A percentile compares a stretch with the other conserved stretches of the same genome.
These are phyloP conservation scores for Beris chalybata DNA, from an alignment of 2,888 invertebrate genomes.

Conservation along the genomic window DNA sequence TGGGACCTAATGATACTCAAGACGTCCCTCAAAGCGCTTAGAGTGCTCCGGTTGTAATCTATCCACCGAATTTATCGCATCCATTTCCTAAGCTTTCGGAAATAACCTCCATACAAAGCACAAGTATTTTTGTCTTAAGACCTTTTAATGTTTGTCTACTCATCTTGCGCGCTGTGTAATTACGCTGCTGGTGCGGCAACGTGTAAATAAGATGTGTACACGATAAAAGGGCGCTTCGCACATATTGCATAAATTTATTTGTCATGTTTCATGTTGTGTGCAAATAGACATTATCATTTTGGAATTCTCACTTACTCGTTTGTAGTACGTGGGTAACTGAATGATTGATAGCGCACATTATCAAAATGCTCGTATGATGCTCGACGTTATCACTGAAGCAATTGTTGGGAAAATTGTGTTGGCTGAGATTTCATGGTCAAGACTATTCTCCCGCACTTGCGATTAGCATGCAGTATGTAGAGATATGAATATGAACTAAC, in stretches of 20 bases:
- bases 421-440: no score
- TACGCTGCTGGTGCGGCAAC: neutral
- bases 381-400: no score
- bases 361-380: no score
- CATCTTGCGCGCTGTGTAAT: slow-evolving; percentile 6
- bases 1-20: no score
- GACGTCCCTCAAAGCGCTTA: no score
- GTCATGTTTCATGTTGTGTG: slow-evolving; percentile 10
- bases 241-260: slow-evolving; percentile 23
- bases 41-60: no score
- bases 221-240: neutral
- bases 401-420: no score
- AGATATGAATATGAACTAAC: no score
- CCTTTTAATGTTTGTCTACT: slow-evolving; percentile 12
- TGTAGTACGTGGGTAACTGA: no score
- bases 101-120: neutral
- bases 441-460: no score
- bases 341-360: no score
- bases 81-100: slow-evolving; percentile 12
- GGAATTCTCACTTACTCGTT: neutral
- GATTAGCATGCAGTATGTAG: no score
- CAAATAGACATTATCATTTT: slow-evolving; percentile 20
- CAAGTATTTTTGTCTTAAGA: slow-evolving; percentile 13
- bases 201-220: slow-evolving; percentile 19
- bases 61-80: slow-evolving; percentile 1